Base-by-base conservation (phyloP, 2,888 invertebrate genomes). In the Perdita meconis region DNA sequence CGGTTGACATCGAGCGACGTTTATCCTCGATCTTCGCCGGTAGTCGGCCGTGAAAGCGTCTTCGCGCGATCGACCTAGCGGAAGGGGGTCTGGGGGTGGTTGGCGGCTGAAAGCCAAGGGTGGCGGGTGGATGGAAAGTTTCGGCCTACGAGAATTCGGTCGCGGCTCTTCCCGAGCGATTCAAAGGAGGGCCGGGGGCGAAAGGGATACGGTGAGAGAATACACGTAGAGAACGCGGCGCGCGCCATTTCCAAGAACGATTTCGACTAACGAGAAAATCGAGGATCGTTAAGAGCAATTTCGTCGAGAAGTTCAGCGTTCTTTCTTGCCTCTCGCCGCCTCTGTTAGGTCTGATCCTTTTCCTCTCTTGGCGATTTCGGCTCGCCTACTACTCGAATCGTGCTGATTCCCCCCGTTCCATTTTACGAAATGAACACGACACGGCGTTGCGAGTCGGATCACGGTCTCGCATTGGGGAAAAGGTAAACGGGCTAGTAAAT, bases 211-310 rank as follows among this genome's bases (percentile, higher is more conserved):
- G 19, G 47, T 19, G 22, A 10, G 8, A 16, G 47, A 64, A 81
- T 84, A 82, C 86, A 88, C 86, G 88, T 85, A 78, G 81, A 79
- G 82, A 81, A 65, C 78, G 71, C 44, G 68, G 65, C 56, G 74
- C 66, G 80, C 74, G 65, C 12, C 74, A 73, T 60, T 77, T 83
- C 84, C 84, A 78, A 57, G 84, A 88, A 88, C 86, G 86, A 88
- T 86, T 88, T 74, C 83, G 80, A 64, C 86, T 89, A 90, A 90
- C 88, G 87, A 89, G 88, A 87, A 89, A 89, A 90, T 90, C 89
- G 89, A 89, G 87, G 86, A 85, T 89, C 87, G 86, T 90, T 90
- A 89, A 84, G 86, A 85, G 89, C 85, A 87, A 89, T 89, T 89
- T 87, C 87, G 87, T 77, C 83, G 81, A 83, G 83, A 85, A 84